phyloP scores from a whole-genome alignment of 2,113 vertebrate species.

The Chunga burmeisteri region DNA sequence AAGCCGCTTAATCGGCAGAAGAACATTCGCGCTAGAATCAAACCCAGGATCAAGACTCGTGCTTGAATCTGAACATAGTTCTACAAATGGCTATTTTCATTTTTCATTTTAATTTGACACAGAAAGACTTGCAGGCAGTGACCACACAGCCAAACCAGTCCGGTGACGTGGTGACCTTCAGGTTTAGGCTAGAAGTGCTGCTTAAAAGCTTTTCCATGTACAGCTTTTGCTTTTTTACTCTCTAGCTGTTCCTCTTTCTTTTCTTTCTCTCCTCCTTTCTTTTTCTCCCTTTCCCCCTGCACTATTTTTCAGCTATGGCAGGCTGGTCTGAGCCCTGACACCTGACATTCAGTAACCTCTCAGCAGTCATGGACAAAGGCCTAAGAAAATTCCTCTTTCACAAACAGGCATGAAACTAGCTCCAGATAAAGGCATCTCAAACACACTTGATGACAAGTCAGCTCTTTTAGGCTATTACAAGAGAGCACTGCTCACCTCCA shows the following conservation, averaged over 20 bases:
- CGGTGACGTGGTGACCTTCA: slow-evolving; percentile 75
- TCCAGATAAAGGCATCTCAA: slow-evolving; percentile 70
- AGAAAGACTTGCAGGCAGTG: not conserved
- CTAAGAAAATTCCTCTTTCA: slow-evolving; percentile 73
- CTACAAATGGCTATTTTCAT: not conserved
- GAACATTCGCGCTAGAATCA: not conserved
- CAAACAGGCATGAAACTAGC: slow-evolving; percentile 69
- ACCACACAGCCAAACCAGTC: not conserved
- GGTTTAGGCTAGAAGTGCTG: not conserved
- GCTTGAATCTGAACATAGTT: not conserved
- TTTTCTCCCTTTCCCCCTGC: not conserved
- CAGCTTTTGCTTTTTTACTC: slow-evolving; percentile 65
- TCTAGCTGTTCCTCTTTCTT: slow-evolving; percentile 77
- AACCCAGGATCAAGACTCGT: not conserved
- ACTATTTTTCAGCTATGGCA: slow-evolving; percentile 65
- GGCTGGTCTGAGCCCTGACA: slow-evolving; percentile 71
- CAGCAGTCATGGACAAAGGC: slow-evolving; percentile 68
- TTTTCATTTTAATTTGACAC: not conserved
- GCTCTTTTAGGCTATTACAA: slow-evolving; percentile 77
- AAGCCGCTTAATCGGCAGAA: not conserved
- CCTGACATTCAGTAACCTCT: slow-evolving; percentile 69
- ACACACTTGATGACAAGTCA: slow-evolving; percentile 79
- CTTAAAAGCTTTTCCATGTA: slow-evolving; percentile 75
- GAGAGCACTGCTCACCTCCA: slow-evolving; percentile 64
- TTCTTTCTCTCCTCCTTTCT: not conserved